phyloP scores from a whole-genome alignment of 1,140 invertebrate species.

The Eriocheir sinensis region DNA sequence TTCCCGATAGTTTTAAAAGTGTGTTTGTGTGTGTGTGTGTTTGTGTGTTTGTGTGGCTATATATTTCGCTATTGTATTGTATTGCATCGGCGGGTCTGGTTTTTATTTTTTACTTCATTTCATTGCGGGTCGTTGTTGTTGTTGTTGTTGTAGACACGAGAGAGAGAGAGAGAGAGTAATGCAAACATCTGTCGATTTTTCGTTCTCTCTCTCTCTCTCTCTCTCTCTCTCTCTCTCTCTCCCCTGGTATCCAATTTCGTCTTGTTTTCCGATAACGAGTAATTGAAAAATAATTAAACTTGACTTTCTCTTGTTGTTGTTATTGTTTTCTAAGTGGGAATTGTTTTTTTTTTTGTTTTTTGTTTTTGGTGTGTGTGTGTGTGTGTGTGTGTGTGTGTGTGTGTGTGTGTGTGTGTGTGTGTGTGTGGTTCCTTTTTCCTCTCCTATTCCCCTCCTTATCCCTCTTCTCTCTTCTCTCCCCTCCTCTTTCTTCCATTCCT shows the following conservation, averaged over 20 bases:
- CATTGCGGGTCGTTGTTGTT: background rate
- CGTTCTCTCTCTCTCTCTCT: background rate
- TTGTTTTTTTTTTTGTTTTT: too few species aligned
- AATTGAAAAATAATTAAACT: background rate
- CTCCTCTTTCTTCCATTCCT: too few species aligned
- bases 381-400: conserved; percentile 37
- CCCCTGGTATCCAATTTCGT: too few species aligned
- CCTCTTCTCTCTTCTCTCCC: too few species aligned
- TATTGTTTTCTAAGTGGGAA: background rate
- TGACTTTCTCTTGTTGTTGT: background rate
- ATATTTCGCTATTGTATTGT: conserved; percentile 3
- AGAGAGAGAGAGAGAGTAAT: background rate
- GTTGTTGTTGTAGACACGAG: too few species aligned
- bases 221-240: background rate
- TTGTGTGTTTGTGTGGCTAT: too few species aligned
- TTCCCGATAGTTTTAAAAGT: conserved; percentile 26
- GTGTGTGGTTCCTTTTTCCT: background rate
- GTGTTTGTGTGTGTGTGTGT: too few species aligned
- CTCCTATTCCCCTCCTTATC: too few species aligned
- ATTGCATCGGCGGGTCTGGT: background rate
- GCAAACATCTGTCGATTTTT: background rate
- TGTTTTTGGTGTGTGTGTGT: background rate
- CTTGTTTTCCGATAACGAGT: background rate
- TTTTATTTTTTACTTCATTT: too few species aligned
- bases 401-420: conserved; percentile 9